Conservation (phyloP, 2,888 invertebrate genomes). For the Polietes domitor region DNA sequence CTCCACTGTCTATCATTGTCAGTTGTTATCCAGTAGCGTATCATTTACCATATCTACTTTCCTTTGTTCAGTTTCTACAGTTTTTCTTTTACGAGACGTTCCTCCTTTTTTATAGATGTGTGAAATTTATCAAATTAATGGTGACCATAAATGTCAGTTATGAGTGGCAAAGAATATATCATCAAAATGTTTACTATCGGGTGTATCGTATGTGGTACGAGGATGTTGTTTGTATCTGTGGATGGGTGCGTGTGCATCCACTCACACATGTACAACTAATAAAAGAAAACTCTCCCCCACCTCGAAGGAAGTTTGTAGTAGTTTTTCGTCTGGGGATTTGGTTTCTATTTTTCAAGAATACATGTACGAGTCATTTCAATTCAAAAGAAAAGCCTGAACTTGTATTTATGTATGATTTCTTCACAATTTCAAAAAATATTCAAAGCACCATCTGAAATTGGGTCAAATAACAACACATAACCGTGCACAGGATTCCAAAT, state of each 20-base stretch:
- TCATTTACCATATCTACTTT: conserved; percentile 53
- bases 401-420: no score
- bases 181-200: conserved; percentile 47
- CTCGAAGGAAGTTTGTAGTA: background rate
- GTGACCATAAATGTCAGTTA: conserved; percentile 57
- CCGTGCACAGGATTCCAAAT: no score
- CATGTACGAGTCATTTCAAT: background rate
- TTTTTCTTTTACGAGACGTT: conserved; percentile 12
- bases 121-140: conserved; percentile 61
- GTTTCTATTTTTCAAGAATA: background rate
- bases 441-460: no score
- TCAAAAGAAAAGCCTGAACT: background rate
- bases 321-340: no score
- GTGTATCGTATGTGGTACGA: conserved; percentile 27
- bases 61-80: conserved; percentile 19
- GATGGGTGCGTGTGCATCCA: background rate
- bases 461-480: no score
- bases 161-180: conserved; percentile 53
- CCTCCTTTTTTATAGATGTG: conserved; percentile 45
- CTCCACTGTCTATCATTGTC: background rate
- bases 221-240: background rate
- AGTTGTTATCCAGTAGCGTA: background rate
- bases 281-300: conserved; percentile 16
- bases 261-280: conserved; percentile 10
- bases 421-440: no score